phyloP scores from a whole-genome alignment of 2,797 vertebrate genomes.

The Oreochromis mossambicus region DNA sequence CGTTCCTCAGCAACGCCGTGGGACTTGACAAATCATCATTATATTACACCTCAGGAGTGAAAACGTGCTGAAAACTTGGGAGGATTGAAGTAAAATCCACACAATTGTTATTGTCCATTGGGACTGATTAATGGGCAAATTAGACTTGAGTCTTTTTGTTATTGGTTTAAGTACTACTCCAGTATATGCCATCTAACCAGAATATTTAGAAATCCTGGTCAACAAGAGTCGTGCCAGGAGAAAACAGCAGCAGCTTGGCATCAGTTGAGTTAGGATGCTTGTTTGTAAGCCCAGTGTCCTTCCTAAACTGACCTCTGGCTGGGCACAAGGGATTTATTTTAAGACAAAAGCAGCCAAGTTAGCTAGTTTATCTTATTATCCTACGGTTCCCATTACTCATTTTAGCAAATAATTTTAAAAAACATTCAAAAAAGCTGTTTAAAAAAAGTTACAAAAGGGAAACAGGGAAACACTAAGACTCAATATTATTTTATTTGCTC shows the following conservation, averaged over 20 bases:
- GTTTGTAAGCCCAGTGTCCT: background rate
- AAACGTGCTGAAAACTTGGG: background rate
- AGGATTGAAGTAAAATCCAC: background rate
- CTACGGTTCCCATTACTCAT: background rate
- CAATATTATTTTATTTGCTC: background rate
- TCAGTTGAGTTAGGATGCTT: background rate
- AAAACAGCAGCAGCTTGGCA: background rate
- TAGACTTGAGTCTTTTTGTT: background rate
- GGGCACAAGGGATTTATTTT: background rate
- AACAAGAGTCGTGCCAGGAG: background rate
- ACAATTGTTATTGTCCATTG: background rate
- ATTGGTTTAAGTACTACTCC: background rate
- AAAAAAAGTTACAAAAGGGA: background rate
- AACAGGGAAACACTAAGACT: background rate
- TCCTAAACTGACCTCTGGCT: background rate
- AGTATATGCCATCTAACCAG: background rate
- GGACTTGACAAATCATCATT: background rate
- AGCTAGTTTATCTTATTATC: background rate
- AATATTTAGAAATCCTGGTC: background rate
- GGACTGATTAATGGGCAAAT: background rate
- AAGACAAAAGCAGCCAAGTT: background rate
- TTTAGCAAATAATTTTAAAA: background rate
- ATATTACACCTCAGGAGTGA: background rate
- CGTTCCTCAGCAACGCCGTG: fast-evolving
- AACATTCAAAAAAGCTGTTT: background rate